phyloP scores from a whole-genome alignment of 2,797 vertebrate genomes.

The Chiloscyllium punctatum region DNA sequence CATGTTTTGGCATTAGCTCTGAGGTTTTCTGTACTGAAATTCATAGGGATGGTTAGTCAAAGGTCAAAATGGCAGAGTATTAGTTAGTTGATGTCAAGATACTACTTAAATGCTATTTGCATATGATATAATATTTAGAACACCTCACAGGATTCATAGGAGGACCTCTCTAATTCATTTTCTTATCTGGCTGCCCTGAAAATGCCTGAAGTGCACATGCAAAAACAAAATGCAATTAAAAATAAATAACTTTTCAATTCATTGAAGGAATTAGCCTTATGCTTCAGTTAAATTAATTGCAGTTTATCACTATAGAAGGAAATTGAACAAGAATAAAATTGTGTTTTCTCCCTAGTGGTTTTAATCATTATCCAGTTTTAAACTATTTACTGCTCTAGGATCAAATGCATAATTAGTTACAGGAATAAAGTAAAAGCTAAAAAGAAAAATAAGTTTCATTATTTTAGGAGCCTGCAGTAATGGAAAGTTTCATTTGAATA shows the following conservation, averaged over 20 bases:
- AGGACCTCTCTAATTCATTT: not conserved
- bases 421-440: not conserved
- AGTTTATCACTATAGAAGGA: not conserved
- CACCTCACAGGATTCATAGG: not conserved
- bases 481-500: not conserved
- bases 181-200: not conserved
- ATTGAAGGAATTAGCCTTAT: not conserved
- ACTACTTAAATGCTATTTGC: not conserved
- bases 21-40: not conserved
- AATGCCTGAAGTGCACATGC: not conserved
- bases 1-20: no score
- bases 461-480: not conserved
- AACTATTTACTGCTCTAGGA: not conserved
- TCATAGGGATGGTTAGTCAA: not conserved
- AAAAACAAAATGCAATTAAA: not conserved
- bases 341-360: not conserved
- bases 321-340: not conserved
- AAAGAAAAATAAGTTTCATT: not conserved
- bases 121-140: not conserved
- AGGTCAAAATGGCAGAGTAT: not conserved
- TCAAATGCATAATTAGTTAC: not conserved
- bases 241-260: not conserved
- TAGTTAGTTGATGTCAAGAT: not conserved
- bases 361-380: not conserved
- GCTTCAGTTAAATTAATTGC: not conserved